Conservation (phyloP, 2,888 invertebrate genomes). For the Cerastoderma edule region DNA sequence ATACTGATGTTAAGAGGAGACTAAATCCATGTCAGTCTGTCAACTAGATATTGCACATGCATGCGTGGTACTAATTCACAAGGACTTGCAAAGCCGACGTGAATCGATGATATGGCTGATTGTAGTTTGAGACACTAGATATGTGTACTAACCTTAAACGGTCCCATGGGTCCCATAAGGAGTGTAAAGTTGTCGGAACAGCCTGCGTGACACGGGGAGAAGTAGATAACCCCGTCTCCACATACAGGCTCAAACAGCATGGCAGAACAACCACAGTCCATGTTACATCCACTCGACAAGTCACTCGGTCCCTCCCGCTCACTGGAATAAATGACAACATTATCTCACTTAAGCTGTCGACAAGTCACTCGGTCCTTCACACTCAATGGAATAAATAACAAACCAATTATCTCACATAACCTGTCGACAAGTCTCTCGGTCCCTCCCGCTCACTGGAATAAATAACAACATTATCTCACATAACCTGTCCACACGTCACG, state of each 20-base stretch:
- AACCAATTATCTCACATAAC: too few relatives aligned
- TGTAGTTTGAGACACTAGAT: not conserved
- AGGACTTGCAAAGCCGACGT: too few relatives aligned
- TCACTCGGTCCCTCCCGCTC: constrained; percentile 15
- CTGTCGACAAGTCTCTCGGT: constrained; percentile 27
- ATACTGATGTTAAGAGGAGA: too few relatives aligned
- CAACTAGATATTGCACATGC: too few relatives aligned
- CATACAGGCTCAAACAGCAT: constrained; percentile 61
- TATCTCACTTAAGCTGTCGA: too few relatives aligned
- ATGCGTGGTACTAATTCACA: too few relatives aligned
- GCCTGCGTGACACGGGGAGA: constrained; percentile 65
- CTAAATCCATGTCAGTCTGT: too few relatives aligned
- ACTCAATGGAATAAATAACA: too few relatives aligned
- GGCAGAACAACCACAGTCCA: constrained; percentile 57
- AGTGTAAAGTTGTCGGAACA: constrained; percentile 54
- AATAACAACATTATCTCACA: not conserved
- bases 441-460: constrained; percentile 32
- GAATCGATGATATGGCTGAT: too few relatives aligned
- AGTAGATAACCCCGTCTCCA: constrained; percentile 60
- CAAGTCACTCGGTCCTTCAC: too few relatives aligned
- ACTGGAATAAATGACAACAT: constrained; percentile 20
- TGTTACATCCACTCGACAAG: constrained; percentile 52
- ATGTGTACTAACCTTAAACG: constrained; percentile 54
- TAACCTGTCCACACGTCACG: too few relatives aligned
- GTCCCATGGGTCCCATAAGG: constrained; percentile 64